phyloP scores from a whole-genome alignment of 2,113 vertebrate genomes.

The Drymodes brunneopygia region DNA sequence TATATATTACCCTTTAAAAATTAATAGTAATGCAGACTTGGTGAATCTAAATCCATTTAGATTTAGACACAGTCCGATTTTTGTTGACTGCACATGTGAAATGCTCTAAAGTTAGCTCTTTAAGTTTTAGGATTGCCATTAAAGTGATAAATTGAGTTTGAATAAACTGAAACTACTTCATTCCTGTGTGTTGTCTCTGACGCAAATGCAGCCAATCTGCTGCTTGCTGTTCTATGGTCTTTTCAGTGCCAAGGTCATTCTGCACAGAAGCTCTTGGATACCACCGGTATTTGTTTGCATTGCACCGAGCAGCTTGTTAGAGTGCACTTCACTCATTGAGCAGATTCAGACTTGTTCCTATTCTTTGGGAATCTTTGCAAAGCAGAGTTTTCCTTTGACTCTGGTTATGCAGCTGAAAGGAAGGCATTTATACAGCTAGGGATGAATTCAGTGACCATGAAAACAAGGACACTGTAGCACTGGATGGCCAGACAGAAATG shows the following conservation, averaged over 20 bases:
- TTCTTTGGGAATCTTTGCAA: neutral
- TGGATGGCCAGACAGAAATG: neutral
- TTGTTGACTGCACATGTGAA: neutral
- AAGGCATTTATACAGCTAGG: neutral
- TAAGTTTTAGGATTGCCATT: neutral
- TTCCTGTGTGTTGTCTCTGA: constrained; percentile 23
- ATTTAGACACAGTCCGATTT: neutral
- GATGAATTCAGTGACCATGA: neutral
- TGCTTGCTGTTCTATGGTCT: neutral
- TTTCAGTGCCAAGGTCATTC: constrained; percentile 42
- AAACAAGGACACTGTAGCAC: neutral
- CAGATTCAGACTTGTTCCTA: constrained; percentile 11
- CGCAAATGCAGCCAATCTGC: neutral
- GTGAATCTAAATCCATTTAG: neutral
- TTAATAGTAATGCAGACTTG: neutral
- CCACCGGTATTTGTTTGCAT: constrained; percentile 11
- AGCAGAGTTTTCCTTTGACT: constrained; percentile 25
- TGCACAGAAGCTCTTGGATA: constrained; percentile 22
- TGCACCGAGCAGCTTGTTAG: constrained; percentile 18
- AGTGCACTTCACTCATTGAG: neutral
- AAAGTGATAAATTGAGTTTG: neutral
- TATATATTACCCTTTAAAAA: neutral
- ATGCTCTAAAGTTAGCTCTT: neutral
- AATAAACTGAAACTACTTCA: neutral
- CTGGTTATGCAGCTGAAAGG: neutral